Conservation (phyloP, 2,113 vertebrate genomes). For the Brachypodius melanocephalos region DNA sequence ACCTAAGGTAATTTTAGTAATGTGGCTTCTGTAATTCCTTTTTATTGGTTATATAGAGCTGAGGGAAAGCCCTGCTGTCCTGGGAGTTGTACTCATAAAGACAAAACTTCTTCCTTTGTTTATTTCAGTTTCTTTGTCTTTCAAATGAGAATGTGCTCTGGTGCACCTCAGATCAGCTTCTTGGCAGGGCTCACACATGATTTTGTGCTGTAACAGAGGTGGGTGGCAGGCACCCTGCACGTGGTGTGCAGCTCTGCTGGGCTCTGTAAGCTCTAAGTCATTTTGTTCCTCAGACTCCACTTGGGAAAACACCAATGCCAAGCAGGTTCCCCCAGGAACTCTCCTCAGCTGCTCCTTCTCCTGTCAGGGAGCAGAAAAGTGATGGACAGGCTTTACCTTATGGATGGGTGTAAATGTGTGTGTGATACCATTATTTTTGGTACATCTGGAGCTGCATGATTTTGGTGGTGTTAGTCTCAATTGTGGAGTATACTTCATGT, state of each 20-base stretch:
- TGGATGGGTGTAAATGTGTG: neutral
- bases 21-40: neutral
- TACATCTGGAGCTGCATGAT: neutral
- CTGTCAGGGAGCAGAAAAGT: neutral
- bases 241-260: neutral
- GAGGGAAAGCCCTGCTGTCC: neutral
- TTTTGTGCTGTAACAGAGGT: rapidly evolving
- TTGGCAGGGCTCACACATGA: neutral
- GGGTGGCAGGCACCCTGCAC: neutral
- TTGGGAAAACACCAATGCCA: neutral
- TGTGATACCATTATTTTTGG: neutral
- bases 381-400: neutral
- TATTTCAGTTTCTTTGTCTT: neutral
- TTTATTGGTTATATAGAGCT: neutral
- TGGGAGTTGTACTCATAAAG: neutral
- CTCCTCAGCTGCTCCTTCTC: neutral
- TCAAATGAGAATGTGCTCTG: neutral
- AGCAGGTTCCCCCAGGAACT: neutral
- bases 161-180: neutral
- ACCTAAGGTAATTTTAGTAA: neutral
- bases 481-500: rapidly evolving
- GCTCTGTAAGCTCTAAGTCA: neutral
- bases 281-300: neutral
- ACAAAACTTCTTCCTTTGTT: neutral
- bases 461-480: neutral